These are phyloP conservation scores for Galago senegalensis DNA, from an alignment of 2,797 vertebrate genomes.

Conservation along the genomic window DNA sequence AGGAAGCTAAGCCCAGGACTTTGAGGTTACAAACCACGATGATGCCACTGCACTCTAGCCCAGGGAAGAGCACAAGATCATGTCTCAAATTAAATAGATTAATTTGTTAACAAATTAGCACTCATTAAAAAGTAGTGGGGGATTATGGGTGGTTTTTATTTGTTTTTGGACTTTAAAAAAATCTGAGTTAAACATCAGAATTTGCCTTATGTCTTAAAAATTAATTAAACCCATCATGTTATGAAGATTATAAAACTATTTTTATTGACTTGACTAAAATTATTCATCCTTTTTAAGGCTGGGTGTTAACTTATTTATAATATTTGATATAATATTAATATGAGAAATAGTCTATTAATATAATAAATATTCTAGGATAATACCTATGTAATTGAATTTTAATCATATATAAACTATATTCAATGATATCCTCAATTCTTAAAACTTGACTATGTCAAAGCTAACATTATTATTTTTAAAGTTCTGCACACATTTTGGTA, in stretches of 20 bases:
- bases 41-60: not conserved
- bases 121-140: not conserved
- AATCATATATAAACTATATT: not conserved
- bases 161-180: not conserved
- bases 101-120: not conserved
- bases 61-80: not conserved
- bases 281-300: not conserved
- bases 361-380: not conserved
- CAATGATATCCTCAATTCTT: not conserved
- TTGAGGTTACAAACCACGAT: not conserved
- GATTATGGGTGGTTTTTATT: not conserved
- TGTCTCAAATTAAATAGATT: not conserved
- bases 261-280: not conserved
- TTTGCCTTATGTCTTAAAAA: constrained; percentile 13
- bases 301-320: not conserved
- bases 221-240: not conserved
- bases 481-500: not conserved
- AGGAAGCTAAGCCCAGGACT: not conserved
- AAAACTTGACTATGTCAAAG: not conserved
- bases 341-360: not conserved
- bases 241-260: not conserved
- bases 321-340: constrained; percentile 16
- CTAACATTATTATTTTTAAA: not conserved
- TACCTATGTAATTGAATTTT: not conserved
- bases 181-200: not conserved